Evolutionary conservation across 2,113 vertebrate genomes (phyloP).

Genomic region (Grallaria varia): DNA sequence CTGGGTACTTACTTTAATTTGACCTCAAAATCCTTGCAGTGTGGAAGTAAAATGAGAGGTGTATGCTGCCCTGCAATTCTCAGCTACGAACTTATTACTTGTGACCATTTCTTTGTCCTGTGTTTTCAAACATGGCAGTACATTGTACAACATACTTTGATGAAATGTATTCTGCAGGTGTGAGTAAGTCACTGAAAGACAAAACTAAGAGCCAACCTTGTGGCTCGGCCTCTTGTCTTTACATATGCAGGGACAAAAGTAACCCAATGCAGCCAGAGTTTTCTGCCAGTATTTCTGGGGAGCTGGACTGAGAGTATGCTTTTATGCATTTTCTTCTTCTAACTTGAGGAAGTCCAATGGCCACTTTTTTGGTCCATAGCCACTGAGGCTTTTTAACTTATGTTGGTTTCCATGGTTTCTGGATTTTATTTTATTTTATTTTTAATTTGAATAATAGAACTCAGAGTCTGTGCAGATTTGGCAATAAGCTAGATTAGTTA

Average conservation of each 20-base stretch:
- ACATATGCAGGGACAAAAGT: background rate
- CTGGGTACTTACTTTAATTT: background rate
- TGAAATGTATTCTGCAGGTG: background rate
- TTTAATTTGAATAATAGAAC: background rate
- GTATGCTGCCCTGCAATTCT: background rate
- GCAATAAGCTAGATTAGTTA: background rate
- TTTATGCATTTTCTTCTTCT: background rate
- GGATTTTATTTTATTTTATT: background rate
- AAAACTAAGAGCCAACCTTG: background rate
- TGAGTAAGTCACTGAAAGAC: background rate
- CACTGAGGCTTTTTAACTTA: background rate
- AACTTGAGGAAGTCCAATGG: background rate
- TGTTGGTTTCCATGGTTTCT: background rate
- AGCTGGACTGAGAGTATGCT: background rate
- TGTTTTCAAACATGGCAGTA: background rate
- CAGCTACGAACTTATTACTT: background rate
- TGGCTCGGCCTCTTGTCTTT: background rate
- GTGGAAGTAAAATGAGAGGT: background rate
- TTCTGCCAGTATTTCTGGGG: background rate
- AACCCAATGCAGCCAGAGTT: background rate
- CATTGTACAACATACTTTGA: background rate
- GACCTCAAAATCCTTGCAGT: background rate
- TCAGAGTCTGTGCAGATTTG: accelerated
- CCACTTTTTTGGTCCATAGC: background rate
- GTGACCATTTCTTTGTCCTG: background rate